Conservation (phyloP, 1,140 invertebrate genomes). For the Nasonia giraulti region DNA sequence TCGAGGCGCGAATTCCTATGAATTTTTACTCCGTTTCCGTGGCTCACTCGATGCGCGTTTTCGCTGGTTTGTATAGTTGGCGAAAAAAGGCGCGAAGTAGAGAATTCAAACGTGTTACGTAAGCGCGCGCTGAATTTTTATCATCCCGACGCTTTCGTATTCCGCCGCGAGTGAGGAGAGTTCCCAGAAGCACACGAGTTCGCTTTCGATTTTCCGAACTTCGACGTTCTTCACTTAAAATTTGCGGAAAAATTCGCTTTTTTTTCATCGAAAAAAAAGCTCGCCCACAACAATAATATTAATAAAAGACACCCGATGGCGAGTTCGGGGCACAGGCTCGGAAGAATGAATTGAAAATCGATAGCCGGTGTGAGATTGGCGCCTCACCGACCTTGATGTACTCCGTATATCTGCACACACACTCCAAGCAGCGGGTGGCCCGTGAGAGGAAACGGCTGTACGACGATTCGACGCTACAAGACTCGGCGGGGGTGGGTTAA, state of each 20-base stretch:
- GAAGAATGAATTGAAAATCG: constrained; percentile 35
- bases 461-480: not conserved
- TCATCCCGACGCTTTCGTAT: no score
- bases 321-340: not conserved
- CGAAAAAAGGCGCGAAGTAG: no score
- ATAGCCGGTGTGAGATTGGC: constrained; percentile 9
- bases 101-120: no score
- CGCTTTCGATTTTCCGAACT: not conserved
- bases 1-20: no score
- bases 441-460: not conserved
- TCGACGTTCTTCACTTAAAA: not conserved
- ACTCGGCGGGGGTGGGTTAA: not conserved
- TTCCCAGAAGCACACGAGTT: not conserved
- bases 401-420: not conserved
- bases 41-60: no score
- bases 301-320: not conserved
- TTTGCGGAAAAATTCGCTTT: not conserved
- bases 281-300: not conserved
- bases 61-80: no score
- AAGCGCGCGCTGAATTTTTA: no score
- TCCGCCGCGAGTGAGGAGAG: not conserved
- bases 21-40: no score
- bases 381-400: constrained; percentile 19
- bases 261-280: no score
- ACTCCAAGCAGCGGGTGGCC: not conserved